Conservation (phyloP, 2,797 vertebrate species). For the Peromyscus attwateri region DNA sequence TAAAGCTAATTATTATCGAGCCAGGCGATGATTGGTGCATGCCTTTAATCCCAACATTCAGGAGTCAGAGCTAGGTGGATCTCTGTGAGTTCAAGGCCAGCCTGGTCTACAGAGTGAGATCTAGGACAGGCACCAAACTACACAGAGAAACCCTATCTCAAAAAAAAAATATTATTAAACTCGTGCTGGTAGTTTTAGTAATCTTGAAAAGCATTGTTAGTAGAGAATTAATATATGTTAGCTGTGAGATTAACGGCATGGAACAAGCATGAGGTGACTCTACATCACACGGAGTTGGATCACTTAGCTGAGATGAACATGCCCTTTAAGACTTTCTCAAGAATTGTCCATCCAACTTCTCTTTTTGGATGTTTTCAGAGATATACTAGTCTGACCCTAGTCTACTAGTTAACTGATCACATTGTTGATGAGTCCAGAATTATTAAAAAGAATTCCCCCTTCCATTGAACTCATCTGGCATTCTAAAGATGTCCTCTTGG, state of each 20-base stretch:
- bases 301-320: background rate
- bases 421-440: background rate
- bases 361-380: conserved; percentile 14
- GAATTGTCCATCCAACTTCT: background rate
- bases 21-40: too few relatives aligned
- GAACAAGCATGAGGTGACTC: background rate
- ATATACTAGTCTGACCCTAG: background rate
- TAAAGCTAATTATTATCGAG: background rate
- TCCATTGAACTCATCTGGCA: accelerated
- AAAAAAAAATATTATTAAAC: background rate
- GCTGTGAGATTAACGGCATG: too few relatives aligned
- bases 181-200: background rate
- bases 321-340: background rate
- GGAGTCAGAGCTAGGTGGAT: too few relatives aligned
- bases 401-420: background rate
- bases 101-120: too few relatives aligned
- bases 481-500: background rate
- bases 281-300: background rate
- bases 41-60: too few relatives aligned
- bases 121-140: too few relatives aligned
- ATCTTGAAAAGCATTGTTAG: background rate
- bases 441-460: background rate
- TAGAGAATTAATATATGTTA: background rate
- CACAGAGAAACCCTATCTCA: too few relatives aligned
- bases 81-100: too few relatives aligned